phyloP scores from a whole-genome alignment of 2,797 vertebrate genomes.

The Halcyon leucocephala region DNA sequence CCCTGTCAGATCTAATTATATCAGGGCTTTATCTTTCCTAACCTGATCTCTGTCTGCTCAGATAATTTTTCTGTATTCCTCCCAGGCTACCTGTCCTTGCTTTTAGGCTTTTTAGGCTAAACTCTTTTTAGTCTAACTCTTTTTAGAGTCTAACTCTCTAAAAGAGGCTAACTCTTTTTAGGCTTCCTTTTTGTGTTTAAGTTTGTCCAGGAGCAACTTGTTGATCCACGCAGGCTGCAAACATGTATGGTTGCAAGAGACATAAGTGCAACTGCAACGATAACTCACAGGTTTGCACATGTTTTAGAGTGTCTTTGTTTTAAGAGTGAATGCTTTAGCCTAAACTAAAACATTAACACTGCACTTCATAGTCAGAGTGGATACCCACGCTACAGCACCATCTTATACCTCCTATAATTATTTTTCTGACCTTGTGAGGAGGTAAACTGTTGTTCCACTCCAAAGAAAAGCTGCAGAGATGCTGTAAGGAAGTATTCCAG shows the following conservation, averaged over 20 bases:
- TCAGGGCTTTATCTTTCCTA: not conserved
- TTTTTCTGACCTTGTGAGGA: not conserved
- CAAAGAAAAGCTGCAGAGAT: not conserved
- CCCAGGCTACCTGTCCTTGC: not conserved
- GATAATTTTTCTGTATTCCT: not conserved
- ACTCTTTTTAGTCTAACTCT: too few relatives aligned
- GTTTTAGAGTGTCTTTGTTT: not conserved
- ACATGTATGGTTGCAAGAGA: not conserved
- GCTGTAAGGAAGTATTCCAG: not conserved
- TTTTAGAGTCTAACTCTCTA: too few relatives aligned
- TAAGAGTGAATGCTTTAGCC: not conserved
- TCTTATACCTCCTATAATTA: not conserved
- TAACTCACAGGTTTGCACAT: not conserved
- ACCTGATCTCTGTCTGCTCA: not conserved
- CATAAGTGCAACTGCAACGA: not conserved
- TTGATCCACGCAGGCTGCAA: not conserved
- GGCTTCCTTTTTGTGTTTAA: not conserved
- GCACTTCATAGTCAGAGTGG: not conserved
- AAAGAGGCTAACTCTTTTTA: not conserved
- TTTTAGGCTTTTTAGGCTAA: not conserved
- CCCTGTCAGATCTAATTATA: not conserved
- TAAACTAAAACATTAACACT: not conserved
- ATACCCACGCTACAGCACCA: not conserved
- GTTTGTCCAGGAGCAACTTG: not conserved
- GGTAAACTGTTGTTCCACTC: not conserved